phyloP scores from a whole-genome alignment of 2,797 vertebrate species.

The Silurus aristotelis region DNA sequence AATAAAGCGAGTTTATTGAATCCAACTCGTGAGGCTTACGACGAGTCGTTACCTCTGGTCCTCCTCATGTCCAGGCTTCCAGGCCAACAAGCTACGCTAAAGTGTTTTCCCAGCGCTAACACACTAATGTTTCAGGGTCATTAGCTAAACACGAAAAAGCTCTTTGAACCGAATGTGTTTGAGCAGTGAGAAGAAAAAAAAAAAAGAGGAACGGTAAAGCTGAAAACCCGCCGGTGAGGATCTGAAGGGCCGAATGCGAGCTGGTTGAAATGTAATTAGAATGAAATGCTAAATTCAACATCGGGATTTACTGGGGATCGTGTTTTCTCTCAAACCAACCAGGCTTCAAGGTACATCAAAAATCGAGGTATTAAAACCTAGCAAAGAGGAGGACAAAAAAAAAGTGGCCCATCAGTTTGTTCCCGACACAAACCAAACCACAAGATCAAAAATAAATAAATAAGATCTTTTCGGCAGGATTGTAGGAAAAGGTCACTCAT shows the following conservation, averaged over 20 bases:
- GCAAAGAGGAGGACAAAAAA: background rate
- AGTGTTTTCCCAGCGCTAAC: constrained; percentile 21
- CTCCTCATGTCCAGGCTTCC: background rate
- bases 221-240: too few species aligned
- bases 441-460: background rate
- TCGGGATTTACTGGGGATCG: too few species aligned
- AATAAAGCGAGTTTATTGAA: background rate
- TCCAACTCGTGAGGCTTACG: background rate
- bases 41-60: background rate
- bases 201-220: background rate
- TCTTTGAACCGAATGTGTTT: background rate
- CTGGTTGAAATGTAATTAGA: too few species aligned
- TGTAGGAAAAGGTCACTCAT: background rate
- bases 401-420: background rate
- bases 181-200: background rate
- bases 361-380: too few species aligned
- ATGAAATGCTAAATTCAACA: too few species aligned
- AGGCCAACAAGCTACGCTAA: background rate
- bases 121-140: constrained; percentile 6
- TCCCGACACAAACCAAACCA: background rate
- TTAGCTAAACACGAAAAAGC: constrained; percentile 17
- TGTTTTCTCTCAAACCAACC: too few species aligned
- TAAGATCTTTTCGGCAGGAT: background rate
- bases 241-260: too few species aligned
- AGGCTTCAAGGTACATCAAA: background rate